Evolutionary conservation across 1,140 invertebrate species (phyloP).

Genomic region (Pemphigus obesinymphae): DNA sequence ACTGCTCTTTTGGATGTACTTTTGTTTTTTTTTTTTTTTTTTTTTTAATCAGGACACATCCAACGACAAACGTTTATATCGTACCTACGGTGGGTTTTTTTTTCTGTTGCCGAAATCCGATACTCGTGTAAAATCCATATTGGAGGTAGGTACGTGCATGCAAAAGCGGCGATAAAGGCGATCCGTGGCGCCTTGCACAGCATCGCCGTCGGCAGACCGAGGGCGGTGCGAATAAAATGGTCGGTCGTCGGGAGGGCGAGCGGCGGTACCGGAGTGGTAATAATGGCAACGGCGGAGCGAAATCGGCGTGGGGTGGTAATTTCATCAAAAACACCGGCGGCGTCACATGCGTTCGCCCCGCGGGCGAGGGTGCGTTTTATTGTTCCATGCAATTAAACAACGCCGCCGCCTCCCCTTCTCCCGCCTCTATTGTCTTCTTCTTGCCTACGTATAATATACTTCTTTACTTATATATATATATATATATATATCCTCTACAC

Average conservation of each 20-base stretch:
- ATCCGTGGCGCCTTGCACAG: no score
- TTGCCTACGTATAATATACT: not conserved
- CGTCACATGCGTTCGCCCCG: not conserved
- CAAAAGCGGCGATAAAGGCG: not conserved
- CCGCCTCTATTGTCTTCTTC: not conserved
- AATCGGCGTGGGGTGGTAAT: not conserved
- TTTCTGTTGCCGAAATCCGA: no score
- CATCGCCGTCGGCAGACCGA: not conserved
- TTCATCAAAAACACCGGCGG: slow-evolving; percentile 17
- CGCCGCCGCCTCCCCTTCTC: not conserved
- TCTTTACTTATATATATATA: not conserved
- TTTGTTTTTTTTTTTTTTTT: no score
- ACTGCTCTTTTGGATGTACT: no score
- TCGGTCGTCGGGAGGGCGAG: not conserved
- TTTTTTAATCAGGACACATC: no score
- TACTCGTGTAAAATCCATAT: not conserved
- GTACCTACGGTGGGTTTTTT: no score
- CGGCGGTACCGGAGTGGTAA: no score
- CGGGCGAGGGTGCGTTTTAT: slow-evolving; percentile 35
- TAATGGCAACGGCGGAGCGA: slow-evolving; percentile 10
- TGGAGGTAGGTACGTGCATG: not conserved
- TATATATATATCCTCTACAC: no score
- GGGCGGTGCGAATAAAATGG: slow-evolving; percentile 10
- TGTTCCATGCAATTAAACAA: slow-evolving; percentile 24
- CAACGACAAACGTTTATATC: no score